Base-by-base conservation (phyloP, 2,113 vertebrate genomes). In the Sula dactylatra region DNA sequence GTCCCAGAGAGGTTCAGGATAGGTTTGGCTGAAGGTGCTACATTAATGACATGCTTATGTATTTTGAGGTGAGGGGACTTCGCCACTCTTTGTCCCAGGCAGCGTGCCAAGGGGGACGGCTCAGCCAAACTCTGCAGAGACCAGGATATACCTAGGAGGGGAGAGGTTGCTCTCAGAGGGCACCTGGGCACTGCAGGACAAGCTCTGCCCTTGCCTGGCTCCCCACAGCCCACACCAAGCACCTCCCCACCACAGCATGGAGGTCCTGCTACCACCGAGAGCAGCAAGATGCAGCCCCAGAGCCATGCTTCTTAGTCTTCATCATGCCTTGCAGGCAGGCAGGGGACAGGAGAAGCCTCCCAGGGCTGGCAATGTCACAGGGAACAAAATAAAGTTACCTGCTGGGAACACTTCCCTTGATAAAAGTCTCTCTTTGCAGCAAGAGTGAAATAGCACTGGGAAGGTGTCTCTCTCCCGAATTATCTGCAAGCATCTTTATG, bases 251-350 rank as follows among this genome's bases (percentile, higher is more conserved):
- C 7, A 8, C 31, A 42, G 59, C 12, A 7, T 0, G 7, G 67
- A 80, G 45, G 31, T 65, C 14, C 16, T 45, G 20, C 34, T 13
- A 19, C 6, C 61, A 74, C 31, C 1, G 1, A 86, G 22, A 64
- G n/a, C 0, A 3, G 13, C 1, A 3, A 71, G 72, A 52, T 1
- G 2, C 5, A 49, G 64, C 11, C 47, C 32, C 47, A 58, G 17
- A 82, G n/a, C 49, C 5, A 2, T 15, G 29, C 22, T 61, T 50
- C 62, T 16, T 10, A 8, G 13, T 21, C n/a, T 17, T 66, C 27
- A 55, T 19, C 19, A 42, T 2, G 4, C 34, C 12, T 50, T 6
- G 2, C 19, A 70, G 65, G 27, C 42, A 78, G 25, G 17, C 20
- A 69, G 16, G 40, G 13, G n/a, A 45, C 11, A 83, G 36, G 12